These are phyloP conservation scores for Saccostrea cuccullata DNA, from an alignment of 1,140 invertebrate species.

Conservation along the genomic window DNA sequence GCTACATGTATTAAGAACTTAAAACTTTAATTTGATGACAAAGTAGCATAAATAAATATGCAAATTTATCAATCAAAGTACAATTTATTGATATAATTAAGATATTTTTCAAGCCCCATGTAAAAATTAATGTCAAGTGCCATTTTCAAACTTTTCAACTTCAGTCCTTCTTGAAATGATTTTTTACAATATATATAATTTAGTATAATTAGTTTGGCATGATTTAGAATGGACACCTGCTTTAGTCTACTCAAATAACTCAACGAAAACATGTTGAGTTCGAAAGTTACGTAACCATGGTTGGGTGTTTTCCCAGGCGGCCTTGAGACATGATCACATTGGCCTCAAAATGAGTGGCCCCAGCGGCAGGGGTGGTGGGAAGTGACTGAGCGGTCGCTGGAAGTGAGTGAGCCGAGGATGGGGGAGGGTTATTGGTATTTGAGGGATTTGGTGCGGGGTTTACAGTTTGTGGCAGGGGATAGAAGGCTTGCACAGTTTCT, in stretches of 20 bases:
- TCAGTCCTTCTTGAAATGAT: background rate
- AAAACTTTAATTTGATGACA: too few relatives aligned
- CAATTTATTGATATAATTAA: too few relatives aligned
- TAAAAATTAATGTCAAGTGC: background rate
- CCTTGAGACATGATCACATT: slow-evolving; percentile 58
- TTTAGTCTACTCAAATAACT: too few relatives aligned
- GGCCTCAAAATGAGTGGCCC: slow-evolving; percentile 63
- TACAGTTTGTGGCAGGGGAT: slow-evolving; percentile 65
- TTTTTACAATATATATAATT: background rate
- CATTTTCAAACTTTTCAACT: background rate
- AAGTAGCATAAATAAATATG: too few relatives aligned
- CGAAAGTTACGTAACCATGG: slow-evolving; percentile 51
- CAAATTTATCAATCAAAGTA: too few relatives aligned
- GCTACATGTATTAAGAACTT: too few relatives aligned
- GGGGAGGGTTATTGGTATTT: slow-evolving; percentile 31
- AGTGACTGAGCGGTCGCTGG: slow-evolving; percentile 33
- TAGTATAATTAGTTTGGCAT: background rate
- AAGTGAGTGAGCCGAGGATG: slow-evolving; percentile 47
- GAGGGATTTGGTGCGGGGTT: slow-evolving; percentile 51
- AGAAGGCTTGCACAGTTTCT: slow-evolving; percentile 68
- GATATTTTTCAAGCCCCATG: too few relatives aligned
- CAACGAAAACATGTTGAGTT: background rate
- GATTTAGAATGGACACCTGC: background rate
- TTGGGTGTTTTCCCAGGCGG: slow-evolving; percentile 63
- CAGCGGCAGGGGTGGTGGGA: slow-evolving; percentile 37